phyloP scores from a whole-genome alignment of 2,113 vertebrate genomes.

The Xiphias gladius region DNA sequence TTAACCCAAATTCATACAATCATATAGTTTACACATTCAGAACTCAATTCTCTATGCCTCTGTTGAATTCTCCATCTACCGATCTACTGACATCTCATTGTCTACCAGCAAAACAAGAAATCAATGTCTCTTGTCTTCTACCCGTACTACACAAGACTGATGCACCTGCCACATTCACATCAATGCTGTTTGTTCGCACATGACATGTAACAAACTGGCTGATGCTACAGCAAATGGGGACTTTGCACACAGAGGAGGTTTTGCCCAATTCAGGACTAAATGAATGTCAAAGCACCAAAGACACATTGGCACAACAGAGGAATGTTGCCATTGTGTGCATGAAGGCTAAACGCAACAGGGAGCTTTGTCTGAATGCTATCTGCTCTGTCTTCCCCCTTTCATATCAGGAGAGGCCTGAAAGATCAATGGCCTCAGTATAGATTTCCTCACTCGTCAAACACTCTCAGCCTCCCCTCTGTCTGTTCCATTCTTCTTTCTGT shows the following conservation, averaged over 20 bases:
- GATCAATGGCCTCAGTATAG: conserved; percentile 48
- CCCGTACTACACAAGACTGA: neutral
- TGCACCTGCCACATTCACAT: conserved; percentile 27
- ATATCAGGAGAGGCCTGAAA: conserved; percentile 31
- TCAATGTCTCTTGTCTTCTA: conserved; percentile 14
- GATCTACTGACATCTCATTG: neutral
- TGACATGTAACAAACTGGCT: conserved; percentile 35
- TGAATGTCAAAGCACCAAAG: conserved; percentile 38
- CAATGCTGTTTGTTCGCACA: conserved; percentile 49
- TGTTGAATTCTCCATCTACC: neutral
- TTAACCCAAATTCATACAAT: neutral
- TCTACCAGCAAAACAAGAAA: conserved; percentile 23
- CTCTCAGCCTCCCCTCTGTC: conserved; percentile 4
- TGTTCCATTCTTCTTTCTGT: neutral
- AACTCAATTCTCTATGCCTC: neutral
- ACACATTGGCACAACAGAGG: conserved; percentile 18
- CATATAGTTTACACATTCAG: neutral
- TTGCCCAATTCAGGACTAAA: conserved; percentile 36
- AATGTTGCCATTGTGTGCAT: conserved; percentile 42
- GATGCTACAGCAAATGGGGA: neutral
- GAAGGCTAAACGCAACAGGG: conserved; percentile 12
- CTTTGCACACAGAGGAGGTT: conserved; percentile 18
- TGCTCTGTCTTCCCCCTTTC: conserved; percentile 16
- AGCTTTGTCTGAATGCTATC: conserved; percentile 47
- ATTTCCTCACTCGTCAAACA: conserved; percentile 47